phyloP scores from a whole-genome alignment of 2,113 vertebrate species.

The Hymenochirus boettgeri region DNA sequence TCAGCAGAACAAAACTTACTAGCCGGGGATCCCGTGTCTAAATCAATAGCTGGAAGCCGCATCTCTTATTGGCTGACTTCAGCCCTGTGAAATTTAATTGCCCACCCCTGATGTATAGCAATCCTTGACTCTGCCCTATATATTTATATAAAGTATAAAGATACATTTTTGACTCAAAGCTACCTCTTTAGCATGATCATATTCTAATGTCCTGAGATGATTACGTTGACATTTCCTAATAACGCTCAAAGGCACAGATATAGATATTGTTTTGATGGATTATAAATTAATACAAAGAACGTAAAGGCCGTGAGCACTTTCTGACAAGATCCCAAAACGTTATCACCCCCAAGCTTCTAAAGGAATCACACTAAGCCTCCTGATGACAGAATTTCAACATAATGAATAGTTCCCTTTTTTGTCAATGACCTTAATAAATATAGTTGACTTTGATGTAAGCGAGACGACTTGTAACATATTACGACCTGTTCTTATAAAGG shows the following conservation, averaged over 20 bases:
- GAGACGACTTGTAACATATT: conserved; percentile 6
- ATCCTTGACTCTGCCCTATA: too few relatives aligned
- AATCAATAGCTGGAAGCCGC: too few relatives aligned
- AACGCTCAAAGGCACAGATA: conserved; percentile 10
- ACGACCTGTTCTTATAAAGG: conserved; percentile 5
- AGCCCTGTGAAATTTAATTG: too few relatives aligned
- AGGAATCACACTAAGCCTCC: not conserved
- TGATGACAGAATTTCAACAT: not conserved
- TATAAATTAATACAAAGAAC: conserved; percentile 9
- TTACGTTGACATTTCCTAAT: conserved; percentile 25
- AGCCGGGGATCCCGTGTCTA: too few relatives aligned
- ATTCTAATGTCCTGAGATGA: conserved; percentile 10
- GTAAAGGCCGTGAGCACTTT: conserved; percentile 5
- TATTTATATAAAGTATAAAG: too few relatives aligned
- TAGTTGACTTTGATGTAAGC: not conserved
- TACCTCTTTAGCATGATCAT: conserved; percentile 12
- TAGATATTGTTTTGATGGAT: not conserved
- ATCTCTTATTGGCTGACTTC: too few relatives aligned
- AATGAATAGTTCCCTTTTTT: not conserved
- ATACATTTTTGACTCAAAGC: too few relatives aligned
- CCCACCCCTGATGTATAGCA: too few relatives aligned
- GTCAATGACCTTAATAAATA: not conserved
- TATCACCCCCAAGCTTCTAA: conserved; percentile 5
- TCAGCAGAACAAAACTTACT: too few relatives aligned
- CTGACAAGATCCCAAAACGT: conserved; percentile 17